phyloP scores from a whole-genome alignment of 2,888 invertebrate species.

The Boloria euphrosyne region DNA sequence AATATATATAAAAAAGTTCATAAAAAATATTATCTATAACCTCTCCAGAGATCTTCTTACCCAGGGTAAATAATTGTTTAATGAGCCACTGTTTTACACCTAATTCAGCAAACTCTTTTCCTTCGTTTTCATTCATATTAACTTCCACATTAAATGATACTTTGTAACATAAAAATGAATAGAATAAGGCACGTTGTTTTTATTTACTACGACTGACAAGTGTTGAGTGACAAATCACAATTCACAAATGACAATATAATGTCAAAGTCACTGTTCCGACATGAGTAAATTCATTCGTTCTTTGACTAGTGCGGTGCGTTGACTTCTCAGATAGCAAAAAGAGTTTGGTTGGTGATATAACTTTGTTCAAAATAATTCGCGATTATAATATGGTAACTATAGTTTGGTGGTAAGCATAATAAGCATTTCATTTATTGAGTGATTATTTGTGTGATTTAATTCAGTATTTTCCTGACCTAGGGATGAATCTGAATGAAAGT shows the following conservation, averaged over 20 bases:
- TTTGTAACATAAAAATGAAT: not conserved
- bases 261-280: not conserved
- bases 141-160: not conserved
- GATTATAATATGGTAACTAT: too few relatives aligned
- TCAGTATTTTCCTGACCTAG: too few relatives aligned
- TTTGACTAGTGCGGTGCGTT: not conserved
- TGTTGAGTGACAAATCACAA: too few relatives aligned
- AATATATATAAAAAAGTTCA: slow-evolving; percentile 1
- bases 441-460: too few relatives aligned
- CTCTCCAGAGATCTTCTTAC: slow-evolving; percentile 63
- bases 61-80: slow-evolving; percentile 86
- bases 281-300: not conserved
- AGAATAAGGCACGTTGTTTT: slow-evolving; percentile 10
- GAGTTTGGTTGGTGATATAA: not conserved
- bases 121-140: slow-evolving; percentile 64
- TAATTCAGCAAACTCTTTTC: slow-evolving; percentile 81
- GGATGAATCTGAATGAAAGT: too few relatives aligned
- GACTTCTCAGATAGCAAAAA: not conserved
- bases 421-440: too few relatives aligned
- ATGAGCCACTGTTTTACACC: slow-evolving; percentile 88
- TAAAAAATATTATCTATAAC: slow-evolving; percentile 2
- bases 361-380: too few relatives aligned
- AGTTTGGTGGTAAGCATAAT: too few relatives aligned
- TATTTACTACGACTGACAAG: slow-evolving; percentile 8
- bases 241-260: not conserved